Evolutionary conservation across 92 coral and sea anemone species (phyloP), one percentile per base, ranked within the genome.

Genomic region (Muricea muricata): DNA sequence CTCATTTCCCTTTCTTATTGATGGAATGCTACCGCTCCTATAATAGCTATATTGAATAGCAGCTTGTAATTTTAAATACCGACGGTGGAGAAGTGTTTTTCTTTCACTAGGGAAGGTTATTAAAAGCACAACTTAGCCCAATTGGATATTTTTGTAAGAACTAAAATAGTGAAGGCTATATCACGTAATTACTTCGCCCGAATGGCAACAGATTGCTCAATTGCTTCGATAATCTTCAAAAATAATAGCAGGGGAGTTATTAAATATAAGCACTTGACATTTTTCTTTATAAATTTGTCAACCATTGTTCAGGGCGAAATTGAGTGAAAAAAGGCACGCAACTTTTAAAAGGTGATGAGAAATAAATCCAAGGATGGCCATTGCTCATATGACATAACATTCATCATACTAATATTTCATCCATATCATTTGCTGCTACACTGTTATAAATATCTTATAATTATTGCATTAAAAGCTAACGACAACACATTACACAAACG

Each of bases 1-100:
- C 83, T 78, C 83, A 78, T 57, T 78, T 78, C 83, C 83, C 83
- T 78, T 57, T 31, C 29, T 78, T 54, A 78, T 52, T 75, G 80
- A 47, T 33, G 80, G 39, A 47, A 50, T 33, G 57, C 80, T 33
- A 75, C 12, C 45, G 65, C 45, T 75, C 28, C 21, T 47, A 29
- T 32, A 29, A 54, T 63, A 21, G 37, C 1, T 26, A 32, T 63
- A 63, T 25, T 63, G 70, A 63, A 63, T 63, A 26, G 70, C 83
- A 78, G 54, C 47, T 46, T 30, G 33, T 34, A 34, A 78, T 56
- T 56, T 39, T 14, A 29, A 56, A 56, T 58, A 78, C 71, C 48
- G 54, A 26, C 65, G 28, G 7, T 47, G 13, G 18, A 78, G 29
- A 76, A 52, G 39, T 56, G 46, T 25, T 75, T 25, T 47, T 75